Evolutionary conservation across 2,888 invertebrate genomes (phyloP).

Genomic region (Hydrotaea cyrtoneurina): DNA sequence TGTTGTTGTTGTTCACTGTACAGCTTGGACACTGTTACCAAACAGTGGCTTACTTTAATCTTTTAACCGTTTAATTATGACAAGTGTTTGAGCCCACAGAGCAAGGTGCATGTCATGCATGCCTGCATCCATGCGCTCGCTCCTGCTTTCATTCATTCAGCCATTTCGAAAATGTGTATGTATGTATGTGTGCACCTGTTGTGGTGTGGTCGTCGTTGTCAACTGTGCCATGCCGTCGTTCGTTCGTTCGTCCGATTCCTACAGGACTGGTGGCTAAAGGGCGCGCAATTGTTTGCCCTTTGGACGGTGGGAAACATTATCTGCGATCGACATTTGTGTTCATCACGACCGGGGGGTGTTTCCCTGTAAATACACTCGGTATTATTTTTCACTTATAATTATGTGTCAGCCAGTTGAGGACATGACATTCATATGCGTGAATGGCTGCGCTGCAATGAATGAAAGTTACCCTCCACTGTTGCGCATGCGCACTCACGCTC

Average conservation of each 20-base stretch:
- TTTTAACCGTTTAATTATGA: slow-evolving; percentile 66
- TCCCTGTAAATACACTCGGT: slow-evolving; percentile 47
- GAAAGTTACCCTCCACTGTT: slow-evolving; percentile 18
- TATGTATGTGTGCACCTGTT: not conserved
- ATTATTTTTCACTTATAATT: slow-evolving; percentile 55
- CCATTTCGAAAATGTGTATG: not conserved
- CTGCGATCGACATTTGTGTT: slow-evolving; percentile 63
- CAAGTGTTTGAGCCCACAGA: slow-evolving; percentile 57
- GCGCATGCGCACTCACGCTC: slow-evolving; percentile 57
- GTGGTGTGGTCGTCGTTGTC: slow-evolving; percentile 8
- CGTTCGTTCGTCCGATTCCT: not conserved
- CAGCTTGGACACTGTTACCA: not conserved
- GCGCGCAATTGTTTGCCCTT: slow-evolving; percentile 67
- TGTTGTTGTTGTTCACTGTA: not conserved
- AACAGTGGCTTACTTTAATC: slow-evolving; percentile 55
- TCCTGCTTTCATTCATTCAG: not conserved
- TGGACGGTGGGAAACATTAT: slow-evolving; percentile 53
- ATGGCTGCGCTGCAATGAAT: not conserved
- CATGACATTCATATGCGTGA: not conserved
- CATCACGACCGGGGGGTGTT: slow-evolving; percentile 53
- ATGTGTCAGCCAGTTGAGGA: slow-evolving; percentile 60
- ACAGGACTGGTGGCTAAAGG: not conserved
- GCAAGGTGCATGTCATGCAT: slow-evolving; percentile 64
- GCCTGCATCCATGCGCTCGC: not conserved
- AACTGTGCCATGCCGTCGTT: not conserved